These are phyloP conservation scores for Galaxias olidus DNA, from an alignment of 2,797 vertebrate genomes.

Conservation along the genomic window DNA sequence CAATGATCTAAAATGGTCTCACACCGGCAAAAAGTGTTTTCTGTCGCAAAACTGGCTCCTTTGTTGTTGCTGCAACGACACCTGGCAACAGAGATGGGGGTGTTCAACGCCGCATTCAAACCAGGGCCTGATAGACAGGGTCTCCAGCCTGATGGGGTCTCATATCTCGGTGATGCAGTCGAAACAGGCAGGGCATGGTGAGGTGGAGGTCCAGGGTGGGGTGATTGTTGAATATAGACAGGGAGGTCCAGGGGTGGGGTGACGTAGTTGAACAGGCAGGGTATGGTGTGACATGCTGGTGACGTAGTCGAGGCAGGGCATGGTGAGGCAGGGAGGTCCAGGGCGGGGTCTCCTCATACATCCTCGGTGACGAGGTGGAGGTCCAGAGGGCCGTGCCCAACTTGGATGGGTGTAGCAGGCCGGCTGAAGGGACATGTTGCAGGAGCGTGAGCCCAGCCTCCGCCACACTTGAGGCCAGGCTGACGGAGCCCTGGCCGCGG, in stretches of 20 bases:
- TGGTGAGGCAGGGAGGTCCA: background rate
- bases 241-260: too few relatives aligned
- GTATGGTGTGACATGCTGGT: background rate
- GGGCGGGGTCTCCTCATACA: conserved; percentile 74
- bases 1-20: background rate
- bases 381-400: conserved; percentile 47
- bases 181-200: conserved; percentile 66
- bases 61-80: too few relatives aligned
- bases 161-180: conserved; percentile 89
- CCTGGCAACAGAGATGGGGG: too few relatives aligned
- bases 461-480: conserved; percentile 86
- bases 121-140: too few relatives aligned
- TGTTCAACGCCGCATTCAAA: too few relatives aligned
- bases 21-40: too few relatives aligned
- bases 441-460: conserved; percentile 83
- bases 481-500: conserved; percentile 52
- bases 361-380: conserved; percentile 80
- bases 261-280: background rate
- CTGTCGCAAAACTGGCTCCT: too few relatives aligned
- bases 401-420: conserved; percentile 43
- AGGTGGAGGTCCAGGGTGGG: conserved; percentile 51
- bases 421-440: conserved; percentile 78
- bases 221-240: too few relatives aligned
- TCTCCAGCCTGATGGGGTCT: conserved; percentile 52
- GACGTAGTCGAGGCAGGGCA: background rate